Conservation (phyloP, 2,888 invertebrate genomes). For the Tetheella fluctuosa region DNA sequence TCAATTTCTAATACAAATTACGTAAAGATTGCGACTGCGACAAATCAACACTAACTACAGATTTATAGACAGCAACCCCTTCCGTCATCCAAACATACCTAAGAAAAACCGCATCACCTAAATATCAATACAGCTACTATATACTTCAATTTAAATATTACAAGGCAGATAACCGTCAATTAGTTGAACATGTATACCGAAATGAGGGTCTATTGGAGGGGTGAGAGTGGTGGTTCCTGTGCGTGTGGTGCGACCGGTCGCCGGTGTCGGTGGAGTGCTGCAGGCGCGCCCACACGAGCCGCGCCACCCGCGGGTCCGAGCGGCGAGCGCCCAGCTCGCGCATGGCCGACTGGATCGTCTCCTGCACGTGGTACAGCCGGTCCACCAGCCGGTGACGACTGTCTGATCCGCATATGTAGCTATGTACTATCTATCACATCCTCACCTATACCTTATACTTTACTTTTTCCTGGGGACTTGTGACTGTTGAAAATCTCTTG, state of each 20-base stretch:
- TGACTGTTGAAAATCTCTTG: too few relatives aligned
- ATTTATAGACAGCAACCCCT: too few relatives aligned
- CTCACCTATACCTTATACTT: not conserved
- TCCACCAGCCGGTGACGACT: constrained; percentile 71
- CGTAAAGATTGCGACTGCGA: not conserved
- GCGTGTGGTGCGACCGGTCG: too few relatives aligned
- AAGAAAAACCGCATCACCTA: not conserved
- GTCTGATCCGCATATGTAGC: constrained; percentile 63
- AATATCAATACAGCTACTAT: not conserved
- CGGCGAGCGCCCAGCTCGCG: constrained; percentile 46
- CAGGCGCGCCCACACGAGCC: constrained; percentile 34
- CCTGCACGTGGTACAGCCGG: constrained; percentile 62
- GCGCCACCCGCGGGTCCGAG: constrained; percentile 57
- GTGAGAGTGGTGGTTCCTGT: not conserved
- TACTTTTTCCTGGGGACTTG: too few relatives aligned
- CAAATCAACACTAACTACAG: not conserved
- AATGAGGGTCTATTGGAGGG: not conserved
- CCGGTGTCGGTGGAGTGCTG: constrained; percentile 17
- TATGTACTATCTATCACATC: constrained; percentile 38
- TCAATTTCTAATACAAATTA: not conserved
- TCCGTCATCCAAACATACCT: too few relatives aligned
- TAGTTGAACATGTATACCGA: not conserved
- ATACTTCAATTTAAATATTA: too few relatives aligned
- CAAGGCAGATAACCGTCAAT: not conserved
- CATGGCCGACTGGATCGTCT: constrained; percentile 47